phyloP scores from a whole-genome alignment of 2,888 invertebrate genomes.

The Drosophila neotestacea region DNA sequence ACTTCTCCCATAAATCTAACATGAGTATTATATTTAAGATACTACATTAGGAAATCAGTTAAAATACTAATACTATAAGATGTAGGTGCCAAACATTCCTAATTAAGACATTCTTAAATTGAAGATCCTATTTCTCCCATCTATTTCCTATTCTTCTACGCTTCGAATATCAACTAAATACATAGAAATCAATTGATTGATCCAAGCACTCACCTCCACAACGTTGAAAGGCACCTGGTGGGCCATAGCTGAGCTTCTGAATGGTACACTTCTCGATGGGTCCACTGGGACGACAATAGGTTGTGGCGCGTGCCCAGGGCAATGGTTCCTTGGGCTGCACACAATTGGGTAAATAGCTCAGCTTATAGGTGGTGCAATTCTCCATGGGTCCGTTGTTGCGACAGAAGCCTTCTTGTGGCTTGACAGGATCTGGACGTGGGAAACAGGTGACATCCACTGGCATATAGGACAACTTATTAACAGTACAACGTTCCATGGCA shows the following conservation, averaged over 20 bases:
- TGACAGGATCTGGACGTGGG: constrained; percentile 67
- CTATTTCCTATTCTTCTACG: neutral
- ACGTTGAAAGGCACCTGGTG: constrained; percentile 86
- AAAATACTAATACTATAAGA: no score
- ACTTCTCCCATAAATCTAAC: no score
- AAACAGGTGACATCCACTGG: constrained; percentile 81
- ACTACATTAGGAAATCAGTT: no score
- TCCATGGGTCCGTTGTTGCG: constrained; percentile 77
- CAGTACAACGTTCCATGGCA: constrained; percentile 82
- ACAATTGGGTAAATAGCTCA: constrained; percentile 86
- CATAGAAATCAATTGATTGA: neutral
- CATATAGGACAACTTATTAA: constrained; percentile 84
- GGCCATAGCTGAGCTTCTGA: constrained; percentile 88
- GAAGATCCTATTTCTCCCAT: no score
- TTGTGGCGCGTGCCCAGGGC: constrained; percentile 81
- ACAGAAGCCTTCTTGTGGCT: constrained; percentile 81
- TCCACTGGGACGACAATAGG: constrained; percentile 76
- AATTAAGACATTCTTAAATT: no score
- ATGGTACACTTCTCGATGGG: constrained; percentile 86
- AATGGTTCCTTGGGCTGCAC: constrained; percentile 79
- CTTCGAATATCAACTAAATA: neutral
- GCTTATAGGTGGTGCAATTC: constrained; percentile 86
- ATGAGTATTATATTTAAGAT: no score
- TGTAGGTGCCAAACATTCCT: no score
- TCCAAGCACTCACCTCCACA: constrained; percentile 74